Percentiles rank a stretch among this genome's conserved stretches.
Evolutionary conservation across 2,113 vertebrate genomes (phyloP).

Genomic region (Pangasianodon gigas): DNA sequence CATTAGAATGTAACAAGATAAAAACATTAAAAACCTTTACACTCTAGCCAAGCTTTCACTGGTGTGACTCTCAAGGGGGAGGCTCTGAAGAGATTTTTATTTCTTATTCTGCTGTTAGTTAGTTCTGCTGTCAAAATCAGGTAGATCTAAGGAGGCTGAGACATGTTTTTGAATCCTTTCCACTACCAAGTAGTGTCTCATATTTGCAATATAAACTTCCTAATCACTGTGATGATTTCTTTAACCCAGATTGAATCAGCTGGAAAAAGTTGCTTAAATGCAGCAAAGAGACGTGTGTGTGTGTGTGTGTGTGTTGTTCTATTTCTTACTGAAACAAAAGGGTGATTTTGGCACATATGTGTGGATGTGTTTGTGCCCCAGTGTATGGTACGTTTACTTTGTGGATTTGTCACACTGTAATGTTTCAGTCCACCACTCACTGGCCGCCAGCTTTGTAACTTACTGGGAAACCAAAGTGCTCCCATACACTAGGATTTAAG

Average conservation of each 20-base stretch:
- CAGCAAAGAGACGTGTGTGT: neutral
- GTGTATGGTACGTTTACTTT: neutral
- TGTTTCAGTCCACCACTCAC: neutral
- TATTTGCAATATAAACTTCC: neutral
- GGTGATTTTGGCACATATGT: neutral
- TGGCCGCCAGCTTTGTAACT: neutral
- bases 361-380: neutral
- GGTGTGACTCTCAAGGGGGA: neutral
- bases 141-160: neutral
- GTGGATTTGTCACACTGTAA: neutral
- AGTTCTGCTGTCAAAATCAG: neutral
- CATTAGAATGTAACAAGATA: neutral
- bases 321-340: neutral
- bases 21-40: neutral
- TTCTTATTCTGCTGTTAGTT: neutral
- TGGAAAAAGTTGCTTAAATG: neutral
- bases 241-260: neutral
- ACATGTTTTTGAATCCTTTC: neutral
- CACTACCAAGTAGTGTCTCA: neutral
- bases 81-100: neutral
- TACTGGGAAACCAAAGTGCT: neutral
- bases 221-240: neutral
- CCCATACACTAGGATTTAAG: neutral
- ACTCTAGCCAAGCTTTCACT: neutral
- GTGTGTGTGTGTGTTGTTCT: neutral